phyloP scores from a whole-genome alignment of 2,888 invertebrate genomes.

The Yponomeuta plumbellus region DNA sequence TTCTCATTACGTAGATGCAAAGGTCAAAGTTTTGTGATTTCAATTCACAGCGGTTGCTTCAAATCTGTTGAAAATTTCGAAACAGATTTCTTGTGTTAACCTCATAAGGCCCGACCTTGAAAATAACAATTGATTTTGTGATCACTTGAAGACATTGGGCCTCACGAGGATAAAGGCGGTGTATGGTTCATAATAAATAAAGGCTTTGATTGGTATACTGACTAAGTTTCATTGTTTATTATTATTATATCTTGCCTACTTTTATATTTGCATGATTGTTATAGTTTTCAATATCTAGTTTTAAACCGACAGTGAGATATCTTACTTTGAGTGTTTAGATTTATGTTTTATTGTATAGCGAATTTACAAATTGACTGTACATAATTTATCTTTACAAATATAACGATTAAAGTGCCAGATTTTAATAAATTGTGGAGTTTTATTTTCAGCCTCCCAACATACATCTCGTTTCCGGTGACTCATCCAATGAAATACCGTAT shows the following conservation, averaged over 20 bases:
- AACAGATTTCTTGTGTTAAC: neutral
- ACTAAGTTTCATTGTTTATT: neutral
- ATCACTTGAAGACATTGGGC: too few species aligned
- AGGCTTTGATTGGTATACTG: neutral
- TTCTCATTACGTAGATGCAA: too few species aligned
- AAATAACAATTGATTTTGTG: too few species aligned
- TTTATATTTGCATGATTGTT: slow-evolving; percentile 11
- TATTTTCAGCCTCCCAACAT: neutral
- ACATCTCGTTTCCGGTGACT: neutral
- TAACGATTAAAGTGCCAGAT: slow-evolving; percentile 63
- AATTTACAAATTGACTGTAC: slow-evolving; percentile 42
- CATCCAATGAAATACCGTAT: neutral
- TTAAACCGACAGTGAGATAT: slow-evolving; percentile 44
- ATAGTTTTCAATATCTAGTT: slow-evolving; percentile 5
- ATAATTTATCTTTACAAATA: slow-evolving; percentile 39
- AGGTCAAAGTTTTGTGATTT: too few species aligned
- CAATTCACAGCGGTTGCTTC: neutral
- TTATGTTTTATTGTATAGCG: slow-evolving; percentile 28
- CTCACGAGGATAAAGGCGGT: slow-evolving; percentile 1
- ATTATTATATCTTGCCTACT: slow-evolving; percentile 9
- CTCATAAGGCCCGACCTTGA: too few species aligned
- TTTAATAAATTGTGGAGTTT: neutral
- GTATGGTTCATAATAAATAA: neutral
- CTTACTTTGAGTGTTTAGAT: slow-evolving; percentile 37
- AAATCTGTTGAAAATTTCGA: neutral